Evolutionary conservation across 2,113 vertebrate genomes (phyloP).

Genomic region (Pachyramphus minor): DNA sequence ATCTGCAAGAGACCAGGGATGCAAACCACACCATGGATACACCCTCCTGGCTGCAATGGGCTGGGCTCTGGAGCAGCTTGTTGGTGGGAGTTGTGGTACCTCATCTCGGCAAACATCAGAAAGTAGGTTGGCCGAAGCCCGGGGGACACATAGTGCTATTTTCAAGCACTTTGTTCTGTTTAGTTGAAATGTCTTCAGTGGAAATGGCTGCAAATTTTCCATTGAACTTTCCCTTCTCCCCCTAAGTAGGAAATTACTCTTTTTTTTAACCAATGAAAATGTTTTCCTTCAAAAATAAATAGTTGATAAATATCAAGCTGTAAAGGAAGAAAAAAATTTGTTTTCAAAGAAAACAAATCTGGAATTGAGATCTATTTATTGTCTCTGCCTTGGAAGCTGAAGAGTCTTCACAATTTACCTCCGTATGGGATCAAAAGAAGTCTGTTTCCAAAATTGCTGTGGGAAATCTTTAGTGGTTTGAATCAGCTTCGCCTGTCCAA

Average conservation of each 20-base stretch:
- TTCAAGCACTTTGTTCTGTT: slow-evolving; percentile 39
- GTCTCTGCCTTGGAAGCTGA: background rate
- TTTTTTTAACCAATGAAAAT: background rate
- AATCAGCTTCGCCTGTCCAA: background rate
- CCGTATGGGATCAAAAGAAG: accelerated
- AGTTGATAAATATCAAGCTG: background rate
- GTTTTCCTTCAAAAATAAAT: background rate
- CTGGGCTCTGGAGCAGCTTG: background rate
- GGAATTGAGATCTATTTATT: background rate
- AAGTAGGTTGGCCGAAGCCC: slow-evolving; percentile 53
- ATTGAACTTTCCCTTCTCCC: background rate
- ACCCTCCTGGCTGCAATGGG: background rate
- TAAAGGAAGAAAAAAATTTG: background rate
- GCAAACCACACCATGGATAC: accelerated
- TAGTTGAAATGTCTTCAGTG: background rate
- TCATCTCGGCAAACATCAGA: background rate
- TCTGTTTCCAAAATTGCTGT: background rate
- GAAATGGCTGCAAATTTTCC: slow-evolving; percentile 12
- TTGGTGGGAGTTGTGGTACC: background rate
- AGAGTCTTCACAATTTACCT: background rate
- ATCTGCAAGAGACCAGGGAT: background rate
- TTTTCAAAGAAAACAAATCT: background rate
- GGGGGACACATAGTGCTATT: slow-evolving; percentile 1
- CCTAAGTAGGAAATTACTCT: background rate
- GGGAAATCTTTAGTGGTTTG: background rate